Conservation (phyloP, 1,140 invertebrate genomes). For the Drosophila bocki region DNA sequence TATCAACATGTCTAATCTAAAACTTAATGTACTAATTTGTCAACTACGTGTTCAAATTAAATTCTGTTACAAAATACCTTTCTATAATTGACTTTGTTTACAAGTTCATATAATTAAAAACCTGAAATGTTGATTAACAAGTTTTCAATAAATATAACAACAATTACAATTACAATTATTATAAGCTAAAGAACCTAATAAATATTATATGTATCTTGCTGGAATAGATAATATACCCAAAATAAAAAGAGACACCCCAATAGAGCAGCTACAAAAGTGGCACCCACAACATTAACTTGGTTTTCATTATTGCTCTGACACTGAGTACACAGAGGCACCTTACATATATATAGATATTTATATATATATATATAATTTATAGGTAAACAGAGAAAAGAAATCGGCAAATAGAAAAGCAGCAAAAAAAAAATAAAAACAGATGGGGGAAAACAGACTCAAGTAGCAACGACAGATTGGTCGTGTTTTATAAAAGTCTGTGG, state of each 20-base stretch:
- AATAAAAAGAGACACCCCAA: neutral
- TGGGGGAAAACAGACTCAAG: neutral
- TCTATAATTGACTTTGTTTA: neutral
- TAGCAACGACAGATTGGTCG: slow-evolving; percentile 14
- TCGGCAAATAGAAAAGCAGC: slow-evolving; percentile 18
- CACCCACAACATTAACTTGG: slow-evolving; percentile 36
- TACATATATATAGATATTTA: slow-evolving; percentile 3
- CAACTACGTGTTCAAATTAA: neutral
- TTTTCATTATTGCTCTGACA: slow-evolving; percentile 47
- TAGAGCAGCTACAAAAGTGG: neutral
- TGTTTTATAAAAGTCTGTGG: slow-evolving; percentile 16
- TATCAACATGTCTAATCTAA: neutral
- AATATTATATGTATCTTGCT: neutral
- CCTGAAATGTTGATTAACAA: neutral
- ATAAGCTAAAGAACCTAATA: neutral
- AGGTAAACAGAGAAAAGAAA: slow-evolving; percentile 51
- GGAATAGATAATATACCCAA: neutral
- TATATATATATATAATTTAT: slow-evolving; percentile 41
- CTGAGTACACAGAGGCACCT: slow-evolving; percentile 33
- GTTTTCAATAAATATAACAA: neutral
- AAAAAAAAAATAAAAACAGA: neutral
- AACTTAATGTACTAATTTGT: neutral
- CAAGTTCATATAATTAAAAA: neutral
- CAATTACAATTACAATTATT: too few species aligned
- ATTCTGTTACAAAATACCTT: neutral